Percentiles rank a stretch among this genome's conserved stretches.
Conservation (phyloP, 1,140 invertebrate genomes). For the Caenorhabditis remanei region DNA sequence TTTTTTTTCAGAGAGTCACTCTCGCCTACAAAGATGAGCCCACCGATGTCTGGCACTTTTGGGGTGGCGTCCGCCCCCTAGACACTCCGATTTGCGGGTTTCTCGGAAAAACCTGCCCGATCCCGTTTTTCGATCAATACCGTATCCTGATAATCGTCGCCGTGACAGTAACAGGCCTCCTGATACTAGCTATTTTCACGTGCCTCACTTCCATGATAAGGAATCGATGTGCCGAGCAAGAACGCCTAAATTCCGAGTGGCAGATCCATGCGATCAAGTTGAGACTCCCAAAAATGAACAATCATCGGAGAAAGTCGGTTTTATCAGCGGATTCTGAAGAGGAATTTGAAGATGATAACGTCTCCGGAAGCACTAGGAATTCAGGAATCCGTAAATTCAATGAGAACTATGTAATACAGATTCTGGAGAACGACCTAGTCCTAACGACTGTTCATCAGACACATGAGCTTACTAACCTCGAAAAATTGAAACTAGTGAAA, state of each 20-base stretch:
- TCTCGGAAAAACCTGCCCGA: constrained; percentile 48
- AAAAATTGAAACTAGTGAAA: constrained; percentile 16
- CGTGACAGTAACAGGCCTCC: not conserved
- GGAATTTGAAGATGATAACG: not conserved
- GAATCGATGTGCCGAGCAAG: constrained; percentile 9
- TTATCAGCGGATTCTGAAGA: constrained; percentile 53
- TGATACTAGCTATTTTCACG: not conserved
- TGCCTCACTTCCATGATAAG: not conserved
- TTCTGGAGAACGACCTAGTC: constrained; percentile 62
- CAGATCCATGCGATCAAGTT: constrained; percentile 47
- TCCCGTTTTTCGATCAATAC: constrained; percentile 60
- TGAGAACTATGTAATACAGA: constrained; percentile 24
- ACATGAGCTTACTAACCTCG: not conserved
- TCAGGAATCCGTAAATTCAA: constrained; percentile 11
- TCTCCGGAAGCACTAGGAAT: not conserved
- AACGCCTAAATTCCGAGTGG: constrained; percentile 59
- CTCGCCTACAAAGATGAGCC: constrained; percentile 32
- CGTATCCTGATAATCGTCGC: constrained; percentile 47
- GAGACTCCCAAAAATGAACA: constrained; percentile 58
- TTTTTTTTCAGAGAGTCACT: constrained; percentile 47
- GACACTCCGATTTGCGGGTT: constrained; percentile 58
- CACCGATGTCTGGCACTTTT: not conserved
- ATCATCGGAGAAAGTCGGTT: constrained; percentile 52
- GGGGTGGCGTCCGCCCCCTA: not conserved
- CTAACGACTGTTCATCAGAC: constrained; percentile 65